phyloP scores from a whole-genome alignment of 2,797 vertebrate species.

The Okamejei kenojei region DNA sequence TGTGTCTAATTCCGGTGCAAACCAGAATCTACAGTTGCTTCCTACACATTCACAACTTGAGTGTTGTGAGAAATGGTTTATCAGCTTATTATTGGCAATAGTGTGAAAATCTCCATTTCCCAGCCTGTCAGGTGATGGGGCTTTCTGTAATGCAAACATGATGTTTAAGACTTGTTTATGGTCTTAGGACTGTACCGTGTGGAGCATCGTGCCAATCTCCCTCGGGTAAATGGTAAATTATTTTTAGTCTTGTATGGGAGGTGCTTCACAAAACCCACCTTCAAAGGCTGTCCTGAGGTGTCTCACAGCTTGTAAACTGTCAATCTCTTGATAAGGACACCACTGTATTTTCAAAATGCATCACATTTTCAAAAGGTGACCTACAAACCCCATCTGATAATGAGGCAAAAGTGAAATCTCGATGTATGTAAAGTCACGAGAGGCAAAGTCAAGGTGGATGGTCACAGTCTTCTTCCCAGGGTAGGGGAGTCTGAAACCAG shows the following conservation, averaged over 20 bases:
- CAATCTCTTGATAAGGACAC: background rate
- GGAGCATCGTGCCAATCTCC: background rate
- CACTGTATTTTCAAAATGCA: background rate
- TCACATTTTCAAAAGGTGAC: background rate
- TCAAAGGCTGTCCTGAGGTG: background rate
- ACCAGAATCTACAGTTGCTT: too few species aligned
- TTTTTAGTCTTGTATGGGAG: background rate
- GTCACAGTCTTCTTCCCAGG: too few species aligned
- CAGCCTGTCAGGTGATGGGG: background rate
- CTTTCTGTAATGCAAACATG: background rate
- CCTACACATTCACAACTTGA: too few species aligned
- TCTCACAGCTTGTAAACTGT: background rate
- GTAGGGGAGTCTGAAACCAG: too few species aligned
- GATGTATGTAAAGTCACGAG: too few species aligned
- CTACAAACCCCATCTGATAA: background rate
- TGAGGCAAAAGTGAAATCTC: background rate
- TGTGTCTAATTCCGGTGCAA: too few species aligned
- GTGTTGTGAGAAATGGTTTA: background rate
- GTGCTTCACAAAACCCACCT: background rate
- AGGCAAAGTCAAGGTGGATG: too few species aligned
- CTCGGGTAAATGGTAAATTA: background rate
- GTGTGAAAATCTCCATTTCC: background rate
- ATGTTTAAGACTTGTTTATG: background rate
- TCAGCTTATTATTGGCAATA: background rate
- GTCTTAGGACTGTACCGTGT: background rate